Conservation (phyloP, 2,797 vertebrate species). For the Cryptoprocta ferox region DNA sequence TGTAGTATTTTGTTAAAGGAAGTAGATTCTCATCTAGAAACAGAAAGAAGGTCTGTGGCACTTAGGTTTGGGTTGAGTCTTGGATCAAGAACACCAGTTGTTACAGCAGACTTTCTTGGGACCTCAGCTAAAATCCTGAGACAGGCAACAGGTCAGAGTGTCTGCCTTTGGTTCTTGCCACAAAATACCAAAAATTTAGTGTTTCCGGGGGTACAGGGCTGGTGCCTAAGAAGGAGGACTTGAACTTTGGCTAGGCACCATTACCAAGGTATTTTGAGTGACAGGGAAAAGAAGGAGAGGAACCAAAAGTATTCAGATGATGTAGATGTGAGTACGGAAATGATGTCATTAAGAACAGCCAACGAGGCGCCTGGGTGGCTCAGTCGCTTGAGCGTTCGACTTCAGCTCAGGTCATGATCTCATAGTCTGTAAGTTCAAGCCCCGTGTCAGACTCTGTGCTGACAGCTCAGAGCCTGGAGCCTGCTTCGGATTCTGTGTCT, state of each 20-base stretch:
- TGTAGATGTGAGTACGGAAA: neutral
- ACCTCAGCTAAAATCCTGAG: neutral
- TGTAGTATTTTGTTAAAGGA: neutral
- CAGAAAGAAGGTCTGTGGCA: neutral
- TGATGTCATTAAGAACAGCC: neutral
- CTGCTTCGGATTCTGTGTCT: too few species aligned
- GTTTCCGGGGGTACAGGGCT: neutral
- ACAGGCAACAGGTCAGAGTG: too few species aligned
- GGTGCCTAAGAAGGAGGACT: too few species aligned
- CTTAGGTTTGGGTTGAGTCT: neutral
- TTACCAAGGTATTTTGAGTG: neutral
- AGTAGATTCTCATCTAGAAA: neutral
- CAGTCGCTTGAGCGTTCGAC: too few species aligned
- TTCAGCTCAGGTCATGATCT: too few species aligned
- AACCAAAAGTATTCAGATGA: neutral
- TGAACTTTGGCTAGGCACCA: neutral
- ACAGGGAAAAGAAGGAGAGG: neutral
- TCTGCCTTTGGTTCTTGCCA: neutral
- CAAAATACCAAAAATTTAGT: neutral
- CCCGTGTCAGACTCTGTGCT: too few species aligned
- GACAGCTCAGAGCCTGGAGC: too few species aligned
- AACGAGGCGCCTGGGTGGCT: neutral
- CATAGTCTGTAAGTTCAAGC: too few species aligned
- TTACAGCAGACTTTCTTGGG: neutral
- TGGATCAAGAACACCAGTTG: neutral